Base-by-base conservation (phyloP, 64 coral and sea anemone genomes). In the Cladopsammia gracilis region DNA sequence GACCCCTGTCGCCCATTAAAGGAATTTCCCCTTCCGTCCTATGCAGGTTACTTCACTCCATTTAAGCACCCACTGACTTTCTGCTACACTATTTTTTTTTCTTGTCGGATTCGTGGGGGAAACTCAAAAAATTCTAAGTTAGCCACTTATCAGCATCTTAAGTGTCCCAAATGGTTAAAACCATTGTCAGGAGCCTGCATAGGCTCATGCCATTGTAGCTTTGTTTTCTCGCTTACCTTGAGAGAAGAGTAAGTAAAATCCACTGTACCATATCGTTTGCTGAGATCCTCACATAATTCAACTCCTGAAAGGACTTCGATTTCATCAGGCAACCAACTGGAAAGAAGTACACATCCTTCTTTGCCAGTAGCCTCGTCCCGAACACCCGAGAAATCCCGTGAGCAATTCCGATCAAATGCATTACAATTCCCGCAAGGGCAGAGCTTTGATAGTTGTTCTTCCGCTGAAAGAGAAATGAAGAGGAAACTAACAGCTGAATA, bases 341-440 rank as follows among this genome's bases (percentile, higher is more conserved):
- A 66, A 5, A 84, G 80, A 50, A 84, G 61, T 20, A 84, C 62
- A 50, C 43, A 84, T 1, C 80, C 80, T 13, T 84, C 72, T 20
- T 50, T 45, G 19, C 46, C 4, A 16, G 12, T 50, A 20, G 4
- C 72, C 14, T 19, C 7, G 15, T 4, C 4, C 47, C 5, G 72
- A 9, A 48, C 16, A 75, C 44, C 8, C 18, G 45, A n/a, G 72
- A 6, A 8, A 19, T 51, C 62, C 80, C 10, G 61, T 7, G 58
- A 8, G 62, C 5, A 9, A 10, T 67, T 43, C 44, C 18, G 62
- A 67, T 84, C 80, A 50, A 84, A 84, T 15, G 13, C 10, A 72
- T 23, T 12, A 51, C 92, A 94, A 45, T 94, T 88, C 60, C 77
- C 77, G 53, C 92, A 89, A 26, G 92, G 92, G 25, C 92, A 94